Conservation (phyloP, 2,113 vertebrate species). For the Labrus mixtus region DNA sequence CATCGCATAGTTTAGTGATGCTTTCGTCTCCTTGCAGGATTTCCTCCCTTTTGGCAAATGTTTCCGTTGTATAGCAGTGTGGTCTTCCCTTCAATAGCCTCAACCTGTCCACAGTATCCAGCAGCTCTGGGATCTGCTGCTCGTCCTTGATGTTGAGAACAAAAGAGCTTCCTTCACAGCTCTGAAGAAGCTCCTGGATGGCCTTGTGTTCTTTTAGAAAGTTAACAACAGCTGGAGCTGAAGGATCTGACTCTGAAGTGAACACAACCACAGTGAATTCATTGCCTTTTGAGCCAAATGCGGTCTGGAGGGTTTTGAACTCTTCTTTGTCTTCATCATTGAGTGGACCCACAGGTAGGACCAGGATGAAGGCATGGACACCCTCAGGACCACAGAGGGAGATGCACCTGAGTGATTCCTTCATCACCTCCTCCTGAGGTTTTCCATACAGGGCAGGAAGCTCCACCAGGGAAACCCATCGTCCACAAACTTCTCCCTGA, state of each 20-base stretch:
- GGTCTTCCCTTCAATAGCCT: not conserved
- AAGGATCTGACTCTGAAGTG: conserved; percentile 6
- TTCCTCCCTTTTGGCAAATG: not conserved
- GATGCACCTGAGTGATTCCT: not conserved
- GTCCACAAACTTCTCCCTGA: conserved; percentile 42
- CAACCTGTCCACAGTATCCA: not conserved
- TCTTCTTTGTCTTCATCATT: not conserved
- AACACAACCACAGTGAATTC: conserved; percentile 37
- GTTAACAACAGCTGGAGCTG: not conserved
- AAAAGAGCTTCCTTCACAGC: not conserved
- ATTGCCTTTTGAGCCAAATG: conserved; percentile 10
- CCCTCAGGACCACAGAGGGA: conserved; percentile 44
- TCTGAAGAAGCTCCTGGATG: conserved; percentile 12
- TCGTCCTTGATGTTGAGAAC: conserved; percentile 8
- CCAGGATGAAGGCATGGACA: conserved; percentile 40
- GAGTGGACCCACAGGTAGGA: conserved; percentile 17
- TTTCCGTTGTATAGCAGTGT: not conserved
- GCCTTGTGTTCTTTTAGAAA: conserved; percentile 22
- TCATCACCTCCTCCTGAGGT: not conserved
- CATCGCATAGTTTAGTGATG: not conserved
- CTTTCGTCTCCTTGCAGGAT: not conserved
- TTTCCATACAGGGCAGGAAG: conserved; percentile 46
- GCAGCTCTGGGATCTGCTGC: conserved; percentile 12
- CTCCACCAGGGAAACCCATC: conserved; percentile 37
- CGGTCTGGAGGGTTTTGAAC: not conserved